Evolutionary conservation across 2,113 vertebrate species (phyloP), one percentile per base, ranked within the genome.

Genomic region (Ameiurus melas): DNA sequence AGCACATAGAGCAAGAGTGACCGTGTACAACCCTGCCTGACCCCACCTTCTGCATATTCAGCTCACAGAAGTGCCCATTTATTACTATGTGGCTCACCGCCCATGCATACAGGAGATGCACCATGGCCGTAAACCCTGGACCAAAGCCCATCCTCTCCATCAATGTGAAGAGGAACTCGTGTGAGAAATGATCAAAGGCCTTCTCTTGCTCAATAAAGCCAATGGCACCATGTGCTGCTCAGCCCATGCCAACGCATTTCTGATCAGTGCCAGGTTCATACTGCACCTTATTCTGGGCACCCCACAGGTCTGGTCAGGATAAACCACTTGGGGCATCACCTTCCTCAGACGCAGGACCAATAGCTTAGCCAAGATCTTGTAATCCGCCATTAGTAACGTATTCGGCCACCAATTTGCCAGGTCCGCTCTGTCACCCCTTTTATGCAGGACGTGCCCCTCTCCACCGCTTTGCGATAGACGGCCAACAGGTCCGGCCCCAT

Each of bases 281-380:
- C n/a, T n/a, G n/a, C n/a, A n/a, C n/a, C n/a, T n/a, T n/a, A n/a
- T n/a, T n/a, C n/a, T n/a, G n/a, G n/a, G n/a, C n/a, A n/a, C n/a
- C n/a, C n/a, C n/a, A n/a, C n/a, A n/a, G n/a, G n/a, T 84, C 79
- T 88, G 87, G 19, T 90, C 84, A 0, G 36, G 20, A 19, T 86
- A 83, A 0, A 90, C n/a, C 1, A 88, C 58, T 0, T n/a, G n/a
- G n/a, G n/a, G 51, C 30, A 88, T 12, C 1, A 70, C 66, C 53
- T 5, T 9, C 43, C 68, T 64, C 0, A 90, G 39, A 3, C 53
- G 4, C 6, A 25, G 1, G 39, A 16, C 73, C 36, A 25, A 4
- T 58, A 58, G 16, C 8, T 53, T 13, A 10, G 53, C 53, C 9
- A 53, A 1, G 8, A 53, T 53, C 13, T 53, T 53, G 39, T 77